phyloP scores from a whole-genome alignment of 1,140 invertebrate genomes.

The Pararge aegeria region DNA sequence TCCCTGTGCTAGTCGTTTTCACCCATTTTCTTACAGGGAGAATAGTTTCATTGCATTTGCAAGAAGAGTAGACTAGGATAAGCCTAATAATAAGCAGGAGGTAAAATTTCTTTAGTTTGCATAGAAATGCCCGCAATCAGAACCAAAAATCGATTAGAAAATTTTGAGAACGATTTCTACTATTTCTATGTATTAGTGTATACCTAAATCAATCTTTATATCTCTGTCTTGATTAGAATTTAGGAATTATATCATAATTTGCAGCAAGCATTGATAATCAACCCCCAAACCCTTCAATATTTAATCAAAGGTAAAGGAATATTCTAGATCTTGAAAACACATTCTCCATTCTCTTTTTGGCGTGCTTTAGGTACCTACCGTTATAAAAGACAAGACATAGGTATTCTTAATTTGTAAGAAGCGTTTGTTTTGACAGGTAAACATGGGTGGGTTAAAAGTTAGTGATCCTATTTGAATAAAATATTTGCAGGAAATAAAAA shows the following conservation, averaged over 20 bases:
- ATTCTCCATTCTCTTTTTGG: slow-evolving; percentile 28
- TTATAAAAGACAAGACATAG: background rate
- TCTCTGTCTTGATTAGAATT: slow-evolving; percentile 7
- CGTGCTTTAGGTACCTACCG: no score
- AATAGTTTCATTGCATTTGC: slow-evolving; percentile 14
- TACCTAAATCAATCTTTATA: slow-evolving; percentile 19
- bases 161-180: slow-evolving; percentile 10
- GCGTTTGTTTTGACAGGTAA: slow-evolving; percentile 10
- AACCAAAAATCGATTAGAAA: slow-evolving; percentile 10
- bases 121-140: slow-evolving; percentile 2
- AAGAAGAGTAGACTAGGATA: background rate
- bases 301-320: slow-evolving; percentile 39
- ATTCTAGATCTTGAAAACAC: slow-evolving; percentile 53
- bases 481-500: slow-evolving; percentile 13
- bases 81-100: background rate
- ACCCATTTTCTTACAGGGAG: slow-evolving; percentile 15
- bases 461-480: background rate
- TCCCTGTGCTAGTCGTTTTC: slow-evolving; percentile 43
- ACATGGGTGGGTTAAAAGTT: background rate
- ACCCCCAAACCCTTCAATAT: slow-evolving; percentile 35
- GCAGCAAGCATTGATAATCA: slow-evolving; percentile 44
- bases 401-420: no score
- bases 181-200: slow-evolving; percentile 7
- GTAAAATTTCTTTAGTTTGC: background rate
- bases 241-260: slow-evolving; percentile 19